Conservation (phyloP, 2,888 invertebrate genomes). For the Mayetiola destructor region DNA sequence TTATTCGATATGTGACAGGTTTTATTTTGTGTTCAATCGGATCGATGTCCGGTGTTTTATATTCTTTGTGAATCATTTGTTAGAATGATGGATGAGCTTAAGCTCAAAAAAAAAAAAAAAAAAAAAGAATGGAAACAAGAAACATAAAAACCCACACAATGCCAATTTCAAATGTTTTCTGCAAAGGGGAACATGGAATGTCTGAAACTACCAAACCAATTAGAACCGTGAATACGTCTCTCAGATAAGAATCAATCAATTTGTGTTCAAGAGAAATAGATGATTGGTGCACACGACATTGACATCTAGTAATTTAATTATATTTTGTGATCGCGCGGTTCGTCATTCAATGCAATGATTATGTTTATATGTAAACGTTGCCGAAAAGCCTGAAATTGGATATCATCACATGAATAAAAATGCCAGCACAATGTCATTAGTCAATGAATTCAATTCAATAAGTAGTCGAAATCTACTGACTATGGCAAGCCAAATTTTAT, state of each 20-base stretch:
- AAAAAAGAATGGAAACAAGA: too few species aligned
- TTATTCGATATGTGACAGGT: not conserved
- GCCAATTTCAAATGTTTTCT: too few species aligned
- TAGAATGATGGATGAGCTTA: not conserved
- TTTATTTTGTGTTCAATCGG: not conserved
- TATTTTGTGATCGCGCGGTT: not conserved
- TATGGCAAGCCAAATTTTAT: too few species aligned
- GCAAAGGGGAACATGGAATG: not conserved
- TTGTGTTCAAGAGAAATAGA: not conserved
- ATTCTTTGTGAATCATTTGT: too few species aligned
- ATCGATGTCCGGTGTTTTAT: not conserved
- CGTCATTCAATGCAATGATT: too few species aligned
- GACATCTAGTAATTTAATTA: conserved; percentile 3
- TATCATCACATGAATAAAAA: too few species aligned
- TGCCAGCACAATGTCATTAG: too few species aligned
- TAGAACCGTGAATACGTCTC: conserved; percentile 2
- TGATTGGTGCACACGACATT: not conserved
- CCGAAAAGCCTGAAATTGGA: too few species aligned
- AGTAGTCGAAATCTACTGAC: too few species aligned
- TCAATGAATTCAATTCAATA: too few species aligned
- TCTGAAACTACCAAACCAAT: not conserved
- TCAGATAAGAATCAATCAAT: conserved; percentile 1
- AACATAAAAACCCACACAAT: too few species aligned
- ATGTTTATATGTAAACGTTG: too few species aligned
- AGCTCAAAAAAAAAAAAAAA: not conserved